phyloP scores from a whole-genome alignment of 1,140 invertebrate species.

The Calliopsis andreniformis region DNA sequence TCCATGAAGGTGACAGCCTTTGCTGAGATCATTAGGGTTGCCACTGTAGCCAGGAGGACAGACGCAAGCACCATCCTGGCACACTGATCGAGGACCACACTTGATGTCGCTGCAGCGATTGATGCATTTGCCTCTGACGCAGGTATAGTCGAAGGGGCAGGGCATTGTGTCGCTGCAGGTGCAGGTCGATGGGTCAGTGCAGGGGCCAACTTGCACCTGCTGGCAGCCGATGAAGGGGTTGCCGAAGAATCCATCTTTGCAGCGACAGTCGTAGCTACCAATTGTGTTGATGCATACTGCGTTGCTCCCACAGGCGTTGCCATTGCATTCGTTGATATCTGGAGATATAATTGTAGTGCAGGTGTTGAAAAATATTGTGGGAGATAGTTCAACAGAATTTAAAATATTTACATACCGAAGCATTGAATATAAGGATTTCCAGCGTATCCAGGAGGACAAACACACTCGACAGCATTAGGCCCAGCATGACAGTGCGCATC shows the following conservation, averaged over 20 bases:
- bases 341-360: too few species aligned
- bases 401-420: constrained; percentile 83
- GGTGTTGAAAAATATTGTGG: too few species aligned
- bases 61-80: constrained; percentile 89
- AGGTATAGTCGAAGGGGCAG: constrained; percentile 89
- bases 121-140: constrained; percentile 86
- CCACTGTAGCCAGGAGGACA: constrained; percentile 91
- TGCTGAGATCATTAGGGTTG: constrained; percentile 86
- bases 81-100: constrained; percentile 91
- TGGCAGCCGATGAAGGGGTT: constrained; percentile 92
- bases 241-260: constrained; percentile 89
- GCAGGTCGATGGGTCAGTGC: constrained; percentile 86
- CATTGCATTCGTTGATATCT: constrained; percentile 92
- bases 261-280: constrained; percentile 93
- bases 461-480: constrained; percentile 88
- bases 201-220: constrained; percentile 85
- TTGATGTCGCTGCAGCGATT: constrained; percentile 87
- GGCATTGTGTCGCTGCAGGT: constrained; percentile 86
- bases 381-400: too few species aligned
- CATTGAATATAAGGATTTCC: constrained; percentile 94
- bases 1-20: constrained; percentile 87
- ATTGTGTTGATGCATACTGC: constrained; percentile 94
- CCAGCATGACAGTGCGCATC: constrained; percentile 90
- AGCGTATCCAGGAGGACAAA: constrained; percentile 90
- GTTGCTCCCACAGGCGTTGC: constrained; percentile 91